Evolutionary conservation across 1,140 invertebrate genomes (phyloP).

Genomic region (Campoletis sonorensis): DNA sequence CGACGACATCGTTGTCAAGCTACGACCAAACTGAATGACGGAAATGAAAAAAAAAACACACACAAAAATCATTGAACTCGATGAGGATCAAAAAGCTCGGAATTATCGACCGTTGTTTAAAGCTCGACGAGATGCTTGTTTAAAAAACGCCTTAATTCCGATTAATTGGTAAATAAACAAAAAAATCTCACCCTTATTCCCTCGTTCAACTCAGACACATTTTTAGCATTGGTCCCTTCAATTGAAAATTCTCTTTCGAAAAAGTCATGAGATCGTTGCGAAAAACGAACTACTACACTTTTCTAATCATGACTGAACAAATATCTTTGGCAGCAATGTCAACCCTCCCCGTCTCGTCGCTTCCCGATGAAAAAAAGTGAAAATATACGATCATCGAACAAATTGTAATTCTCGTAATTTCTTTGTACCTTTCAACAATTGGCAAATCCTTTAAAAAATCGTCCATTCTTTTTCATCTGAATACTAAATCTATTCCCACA

Average conservation of each 20-base stretch:
- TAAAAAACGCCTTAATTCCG: constrained; percentile 21
- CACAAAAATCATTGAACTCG: background rate
- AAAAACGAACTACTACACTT: too few relatives aligned
- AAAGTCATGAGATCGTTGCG: too few relatives aligned
- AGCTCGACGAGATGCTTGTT: background rate
- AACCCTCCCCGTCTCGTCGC: too few relatives aligned
- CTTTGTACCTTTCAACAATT: too few relatives aligned
- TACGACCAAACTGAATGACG: constrained; percentile 39
- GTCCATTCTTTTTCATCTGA: too few relatives aligned
- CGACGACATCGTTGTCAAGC: constrained; percentile 60
- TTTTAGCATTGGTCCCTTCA: too few relatives aligned
- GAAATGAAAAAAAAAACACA: background rate
- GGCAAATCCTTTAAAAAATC: too few relatives aligned
- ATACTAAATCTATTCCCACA: too few relatives aligned
- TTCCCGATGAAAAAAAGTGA: background rate
- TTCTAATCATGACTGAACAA: too few relatives aligned
- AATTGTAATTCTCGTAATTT: background rate
- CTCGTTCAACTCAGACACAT: background rate
- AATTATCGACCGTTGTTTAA: background rate
- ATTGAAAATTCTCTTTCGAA: too few relatives aligned
- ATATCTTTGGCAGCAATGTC: background rate
- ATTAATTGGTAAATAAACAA: background rate
- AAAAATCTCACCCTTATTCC: too few relatives aligned
- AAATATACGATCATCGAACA: background rate
- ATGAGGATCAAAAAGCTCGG: constrained; percentile 4